Conservation (phyloP, 2,113 vertebrate genomes). For the Euleptes europaea region DNA sequence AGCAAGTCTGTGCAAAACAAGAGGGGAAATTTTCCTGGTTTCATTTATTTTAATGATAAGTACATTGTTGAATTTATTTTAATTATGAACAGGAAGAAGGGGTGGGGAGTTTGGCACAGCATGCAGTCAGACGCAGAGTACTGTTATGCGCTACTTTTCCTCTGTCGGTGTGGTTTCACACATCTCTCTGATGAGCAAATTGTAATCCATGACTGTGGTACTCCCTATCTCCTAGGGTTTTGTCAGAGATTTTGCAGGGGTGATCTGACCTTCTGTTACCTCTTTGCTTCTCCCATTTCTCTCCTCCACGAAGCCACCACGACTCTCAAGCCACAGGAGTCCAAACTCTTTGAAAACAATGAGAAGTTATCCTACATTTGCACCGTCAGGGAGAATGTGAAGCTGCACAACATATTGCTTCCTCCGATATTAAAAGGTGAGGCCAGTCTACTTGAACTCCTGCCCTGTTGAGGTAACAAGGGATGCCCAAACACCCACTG, state of each 20-base stretch:
- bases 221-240: too few species aligned
- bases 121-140: too few species aligned
- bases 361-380: background rate
- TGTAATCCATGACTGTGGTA: background rate
- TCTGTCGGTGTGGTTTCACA: background rate
- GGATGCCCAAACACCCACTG: too few species aligned
- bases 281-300: background rate
- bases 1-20: background rate
- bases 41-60: too few species aligned
- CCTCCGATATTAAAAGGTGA: constrained; percentile 64
- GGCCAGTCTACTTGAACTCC: background rate
- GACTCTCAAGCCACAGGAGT: background rate
- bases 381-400: background rate
- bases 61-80: too few species aligned
- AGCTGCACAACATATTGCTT: background rate
- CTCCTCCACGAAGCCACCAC: background rate
- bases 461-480: background rate
- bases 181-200: background rate
- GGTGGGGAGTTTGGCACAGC: too few species aligned
- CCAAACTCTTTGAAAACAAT: rapidly evolving
- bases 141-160: background rate
- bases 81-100: too few species aligned
- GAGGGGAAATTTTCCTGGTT: too few species aligned
- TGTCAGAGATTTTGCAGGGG: background rate
- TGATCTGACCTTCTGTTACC: background rate